phyloP scores from a whole-genome alignment of 2,797 vertebrate species.

The Tragopan temminckii region DNA sequence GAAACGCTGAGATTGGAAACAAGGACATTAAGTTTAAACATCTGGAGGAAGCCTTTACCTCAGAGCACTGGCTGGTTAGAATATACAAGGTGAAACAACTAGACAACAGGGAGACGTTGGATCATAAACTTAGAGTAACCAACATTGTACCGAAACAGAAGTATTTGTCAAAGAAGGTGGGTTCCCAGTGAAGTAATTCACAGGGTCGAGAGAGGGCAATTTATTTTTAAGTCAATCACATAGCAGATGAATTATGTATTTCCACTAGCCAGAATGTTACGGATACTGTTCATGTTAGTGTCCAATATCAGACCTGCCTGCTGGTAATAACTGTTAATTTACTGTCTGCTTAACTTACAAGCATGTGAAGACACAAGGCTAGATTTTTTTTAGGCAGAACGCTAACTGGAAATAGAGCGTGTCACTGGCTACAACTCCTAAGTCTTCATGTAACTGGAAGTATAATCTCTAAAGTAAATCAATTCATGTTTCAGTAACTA shows the following conservation, averaged over 20 bases:
- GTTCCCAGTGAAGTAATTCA: slow-evolving; percentile 63
- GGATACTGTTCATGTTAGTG: slow-evolving; percentile 60
- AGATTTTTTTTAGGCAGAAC: slow-evolving; percentile 68
- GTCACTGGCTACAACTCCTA: slow-evolving; percentile 64
- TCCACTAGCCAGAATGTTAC: slow-evolving; percentile 53
- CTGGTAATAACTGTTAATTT: slow-evolving; percentile 65
- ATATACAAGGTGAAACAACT: slow-evolving; percentile 99
- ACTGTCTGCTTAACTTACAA: slow-evolving; percentile 65
- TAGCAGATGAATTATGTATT: slow-evolving; percentile 57
- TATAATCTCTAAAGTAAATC: slow-evolving; percentile 68
- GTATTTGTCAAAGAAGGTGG: slow-evolving; percentile 99
- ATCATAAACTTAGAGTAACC: slow-evolving; percentile 93
- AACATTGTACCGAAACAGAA: slow-evolving; percentile 94
- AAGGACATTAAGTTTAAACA: slow-evolving; percentile 99
- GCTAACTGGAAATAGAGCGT: slow-evolving; percentile 59
- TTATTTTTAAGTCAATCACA: slow-evolving; percentile 48
- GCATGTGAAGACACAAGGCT: slow-evolving; percentile 76
- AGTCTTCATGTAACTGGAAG: slow-evolving; percentile 72
- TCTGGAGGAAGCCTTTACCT: slow-evolving; percentile 98
- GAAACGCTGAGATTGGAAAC: slow-evolving; percentile 99
- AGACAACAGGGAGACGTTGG: slow-evolving; percentile 94
- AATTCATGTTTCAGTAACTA: slow-evolving; percentile 66
- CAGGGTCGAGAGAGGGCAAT: not conserved
- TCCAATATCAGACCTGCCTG: slow-evolving; percentile 54
- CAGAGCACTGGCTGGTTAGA: slow-evolving; percentile 98